Evolutionary conservation across 2,797 vertebrate genomes (phyloP).

Genomic region (Acanthurus tractus): DNA sequence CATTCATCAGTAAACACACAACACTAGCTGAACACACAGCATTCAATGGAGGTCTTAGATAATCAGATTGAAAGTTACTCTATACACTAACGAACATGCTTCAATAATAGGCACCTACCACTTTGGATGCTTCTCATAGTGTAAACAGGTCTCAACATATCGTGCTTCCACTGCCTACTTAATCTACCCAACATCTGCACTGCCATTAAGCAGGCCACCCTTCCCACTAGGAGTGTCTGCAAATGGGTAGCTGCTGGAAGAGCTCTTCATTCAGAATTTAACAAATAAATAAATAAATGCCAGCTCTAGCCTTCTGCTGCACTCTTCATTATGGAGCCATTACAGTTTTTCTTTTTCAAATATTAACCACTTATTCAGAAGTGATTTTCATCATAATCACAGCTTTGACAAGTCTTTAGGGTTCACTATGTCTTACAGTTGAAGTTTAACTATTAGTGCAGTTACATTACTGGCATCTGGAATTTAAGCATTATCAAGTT

Average conservation of each 20-base stretch:
- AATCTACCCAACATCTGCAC: constrained; percentile 50
- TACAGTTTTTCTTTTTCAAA: background rate
- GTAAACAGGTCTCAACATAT: constrained; percentile 60
- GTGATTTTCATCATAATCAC: background rate
- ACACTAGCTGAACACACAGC: constrained; percentile 2
- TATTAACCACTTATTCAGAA: background rate
- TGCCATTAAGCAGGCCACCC: constrained; percentile 43
- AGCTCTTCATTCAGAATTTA: constrained; percentile 11
- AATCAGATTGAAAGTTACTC: constrained; percentile 20
- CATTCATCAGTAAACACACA: constrained; percentile 23
- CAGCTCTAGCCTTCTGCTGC: constrained; percentile 9
- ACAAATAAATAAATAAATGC: constrained; percentile 4
- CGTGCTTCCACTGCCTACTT: constrained; percentile 38
- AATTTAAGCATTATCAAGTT: too few species aligned
- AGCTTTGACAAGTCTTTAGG: background rate
- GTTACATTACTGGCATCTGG: too few species aligned
- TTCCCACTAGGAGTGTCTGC: constrained; percentile 37
- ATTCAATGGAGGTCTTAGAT: background rate
- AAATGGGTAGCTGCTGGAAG: constrained; percentile 29
- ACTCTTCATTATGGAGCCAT: background rate
- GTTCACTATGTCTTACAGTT: background rate
- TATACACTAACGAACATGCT: constrained; percentile 19
- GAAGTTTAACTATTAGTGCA: too few species aligned
- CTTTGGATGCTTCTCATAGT: constrained; percentile 42
- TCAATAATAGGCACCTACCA: constrained; percentile 40